Conservation (phyloP, 2,888 invertebrate species). For the Caenorhabditis sp. region DNA sequence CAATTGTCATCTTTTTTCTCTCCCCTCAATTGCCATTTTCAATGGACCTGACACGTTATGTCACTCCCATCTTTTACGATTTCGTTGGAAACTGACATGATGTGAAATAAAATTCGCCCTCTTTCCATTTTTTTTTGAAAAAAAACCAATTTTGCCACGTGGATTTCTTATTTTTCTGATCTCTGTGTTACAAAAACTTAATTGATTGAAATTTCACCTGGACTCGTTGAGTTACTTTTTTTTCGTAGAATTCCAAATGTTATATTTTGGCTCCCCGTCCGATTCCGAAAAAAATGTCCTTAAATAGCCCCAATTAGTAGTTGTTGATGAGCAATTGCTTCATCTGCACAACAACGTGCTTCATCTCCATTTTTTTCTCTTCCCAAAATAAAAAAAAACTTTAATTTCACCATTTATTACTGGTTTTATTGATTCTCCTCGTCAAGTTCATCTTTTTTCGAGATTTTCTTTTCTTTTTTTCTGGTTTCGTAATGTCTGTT, state of each 20-base stretch:
- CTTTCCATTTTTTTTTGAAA: too few relatives aligned
- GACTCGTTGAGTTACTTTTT: too few relatives aligned
- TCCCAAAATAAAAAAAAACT: neutral
- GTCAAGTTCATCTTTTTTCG: neutral
- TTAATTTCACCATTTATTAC: neutral
- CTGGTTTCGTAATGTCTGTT: neutral
- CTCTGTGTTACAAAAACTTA: too few relatives aligned
- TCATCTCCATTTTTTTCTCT: neutral
- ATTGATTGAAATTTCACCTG: too few relatives aligned
- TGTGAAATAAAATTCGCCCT: slow-evolving; percentile 20
- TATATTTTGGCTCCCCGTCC: too few relatives aligned
- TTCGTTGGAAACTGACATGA: neutral
- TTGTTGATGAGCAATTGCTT: neutral
- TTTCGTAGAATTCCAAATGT: too few relatives aligned
- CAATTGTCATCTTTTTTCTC: too few relatives aligned
- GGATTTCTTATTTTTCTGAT: slow-evolving; percentile 12
- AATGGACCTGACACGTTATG: too few relatives aligned
- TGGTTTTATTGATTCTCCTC: neutral
- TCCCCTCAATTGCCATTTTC: too few relatives aligned
- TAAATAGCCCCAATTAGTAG: neutral
- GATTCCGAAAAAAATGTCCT: too few relatives aligned
- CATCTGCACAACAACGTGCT: neutral
- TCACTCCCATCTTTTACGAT: too few relatives aligned
- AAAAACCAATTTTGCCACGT: too few relatives aligned
- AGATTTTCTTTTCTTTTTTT: neutral